Base-by-base conservation (phyloP, 2,797 vertebrate genomes). In the Loris lydekkerianus region DNA sequence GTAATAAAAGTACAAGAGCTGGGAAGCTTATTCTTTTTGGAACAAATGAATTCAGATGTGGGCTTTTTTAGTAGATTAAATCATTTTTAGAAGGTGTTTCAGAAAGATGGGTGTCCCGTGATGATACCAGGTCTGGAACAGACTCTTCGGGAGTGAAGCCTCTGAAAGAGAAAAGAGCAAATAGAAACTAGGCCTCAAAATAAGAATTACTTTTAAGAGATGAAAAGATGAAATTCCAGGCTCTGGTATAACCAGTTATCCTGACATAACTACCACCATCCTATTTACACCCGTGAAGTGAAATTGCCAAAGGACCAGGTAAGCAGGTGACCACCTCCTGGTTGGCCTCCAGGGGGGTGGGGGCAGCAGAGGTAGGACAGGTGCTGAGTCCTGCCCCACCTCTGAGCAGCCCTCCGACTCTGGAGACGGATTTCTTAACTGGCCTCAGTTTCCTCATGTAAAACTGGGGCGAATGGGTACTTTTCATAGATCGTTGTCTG, bases 211-310 rank as follows among this genome's bases (percentile, higher is more conserved):
- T 87, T 67, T 20, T 10, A 15, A 11, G 77, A 49, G 43, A 18
- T 1, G 25, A n/a, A 60, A 56, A 69, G 65, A 17, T 14, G 29
- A 3, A 29, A 15, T 21, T 43, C 77, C 7, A 0, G 7, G 5
- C 0, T 13, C 3, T 25, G 60, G 34, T 5, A 10, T 1, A 29
- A 17, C 29, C 73, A 60, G 65, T 2, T 6, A 4, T 15, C 9
- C 3, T 0, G 1, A 14, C 18, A 8, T 7, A 25, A 40, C 70
- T 13, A 25, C n/a, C 0, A 0, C 40, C 37, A 1, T 31, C 73
- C 0, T 7, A 1, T 65, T 21, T 4, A 29, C 8, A 3, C 1
- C 0, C 0, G 0, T 6, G 5, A 58, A 8, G 80, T 43, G 0
- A 58, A 10, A 15, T 25, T 53, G 58, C 61, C 15, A 0, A 3